Percentiles rank a stretch among this genome's conserved stretches.
These are phyloP conservation scores for Anadara kagoshimensis DNA, from an alignment of 1,140 invertebrate genomes.

Conservation along the genomic window DNA sequence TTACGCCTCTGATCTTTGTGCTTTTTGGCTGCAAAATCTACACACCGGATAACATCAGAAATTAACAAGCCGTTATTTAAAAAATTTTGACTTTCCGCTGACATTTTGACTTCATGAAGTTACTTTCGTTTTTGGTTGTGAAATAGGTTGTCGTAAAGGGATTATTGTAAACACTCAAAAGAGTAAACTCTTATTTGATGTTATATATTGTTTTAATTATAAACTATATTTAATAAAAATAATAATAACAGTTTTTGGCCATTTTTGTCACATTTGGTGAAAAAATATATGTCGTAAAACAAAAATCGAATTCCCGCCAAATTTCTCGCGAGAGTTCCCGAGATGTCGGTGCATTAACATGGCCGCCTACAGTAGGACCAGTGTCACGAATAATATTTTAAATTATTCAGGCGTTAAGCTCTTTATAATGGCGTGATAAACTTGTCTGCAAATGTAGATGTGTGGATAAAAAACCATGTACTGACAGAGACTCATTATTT, in stretches of 20 bases:
- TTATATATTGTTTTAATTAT: too few relatives aligned
- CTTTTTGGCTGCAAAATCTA: constrained; percentile 83
- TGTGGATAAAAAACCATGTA: too few relatives aligned
- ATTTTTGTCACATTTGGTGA: background rate
- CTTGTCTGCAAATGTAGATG: too few relatives aligned
- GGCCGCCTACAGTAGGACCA: constrained; percentile 29
- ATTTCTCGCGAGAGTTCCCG: constrained; percentile 34
- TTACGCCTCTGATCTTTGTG: constrained; percentile 83
- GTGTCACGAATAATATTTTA: too few relatives aligned
- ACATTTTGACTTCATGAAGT: background rate
- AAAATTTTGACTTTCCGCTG: too few relatives aligned
- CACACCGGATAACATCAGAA: constrained; percentile 55
- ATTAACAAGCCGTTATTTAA: background rate
- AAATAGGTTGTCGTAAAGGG: background rate
- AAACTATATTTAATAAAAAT: too few relatives aligned
- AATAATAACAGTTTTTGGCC: too few relatives aligned
- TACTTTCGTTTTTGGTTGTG: constrained; percentile 3
- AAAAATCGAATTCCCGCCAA: constrained; percentile 37
- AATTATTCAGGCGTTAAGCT: too few relatives aligned
- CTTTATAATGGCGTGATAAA: too few relatives aligned
- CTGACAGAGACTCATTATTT: too few relatives aligned
- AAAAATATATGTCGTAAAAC: constrained; percentile 15
- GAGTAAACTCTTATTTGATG: too few relatives aligned
- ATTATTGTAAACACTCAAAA: too few relatives aligned
- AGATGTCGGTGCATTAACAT: constrained; percentile 29